Conservation (phyloP, 2,113 vertebrate species). For the Lipotes vexillifer region DNA sequence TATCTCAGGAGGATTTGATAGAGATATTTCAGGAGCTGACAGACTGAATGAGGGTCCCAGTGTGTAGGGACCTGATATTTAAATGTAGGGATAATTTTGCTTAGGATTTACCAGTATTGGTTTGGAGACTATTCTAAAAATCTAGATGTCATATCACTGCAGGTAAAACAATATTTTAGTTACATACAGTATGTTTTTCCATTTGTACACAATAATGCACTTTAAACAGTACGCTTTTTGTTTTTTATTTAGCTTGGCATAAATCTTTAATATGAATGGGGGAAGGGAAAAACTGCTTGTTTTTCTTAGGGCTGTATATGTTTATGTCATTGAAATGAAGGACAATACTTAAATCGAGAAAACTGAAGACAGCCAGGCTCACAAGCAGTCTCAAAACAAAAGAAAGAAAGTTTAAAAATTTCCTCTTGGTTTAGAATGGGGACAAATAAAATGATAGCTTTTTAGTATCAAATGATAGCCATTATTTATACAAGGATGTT, state of each 20-base stretch:
- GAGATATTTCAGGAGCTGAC: not conserved
- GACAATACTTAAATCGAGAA: conserved; percentile 3
- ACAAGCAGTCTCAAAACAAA: not conserved
- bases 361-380: not conserved
- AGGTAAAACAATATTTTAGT: not conserved
- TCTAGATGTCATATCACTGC: not conserved
- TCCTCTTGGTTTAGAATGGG: not conserved
- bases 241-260: not conserved
- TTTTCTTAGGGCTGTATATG: not conserved
- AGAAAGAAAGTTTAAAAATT: not conserved
- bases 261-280: not conserved
- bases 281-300: not conserved
- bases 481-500: not conserved
- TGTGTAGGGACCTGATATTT: not conserved
- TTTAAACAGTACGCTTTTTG: not conserved
- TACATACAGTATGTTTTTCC: not conserved
- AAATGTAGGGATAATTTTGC: not conserved
- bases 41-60: not conserved
- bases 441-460: conserved; percentile 28
- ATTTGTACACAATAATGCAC: not conserved
- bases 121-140: conserved; percentile 22
- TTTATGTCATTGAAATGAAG: conserved; percentile 37
- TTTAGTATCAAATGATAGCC: not conserved
- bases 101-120: not conserved
- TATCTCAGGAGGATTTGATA: not conserved